Conservation (phyloP, 1,140 invertebrate species). For the Zaprionus taronus region DNA sequence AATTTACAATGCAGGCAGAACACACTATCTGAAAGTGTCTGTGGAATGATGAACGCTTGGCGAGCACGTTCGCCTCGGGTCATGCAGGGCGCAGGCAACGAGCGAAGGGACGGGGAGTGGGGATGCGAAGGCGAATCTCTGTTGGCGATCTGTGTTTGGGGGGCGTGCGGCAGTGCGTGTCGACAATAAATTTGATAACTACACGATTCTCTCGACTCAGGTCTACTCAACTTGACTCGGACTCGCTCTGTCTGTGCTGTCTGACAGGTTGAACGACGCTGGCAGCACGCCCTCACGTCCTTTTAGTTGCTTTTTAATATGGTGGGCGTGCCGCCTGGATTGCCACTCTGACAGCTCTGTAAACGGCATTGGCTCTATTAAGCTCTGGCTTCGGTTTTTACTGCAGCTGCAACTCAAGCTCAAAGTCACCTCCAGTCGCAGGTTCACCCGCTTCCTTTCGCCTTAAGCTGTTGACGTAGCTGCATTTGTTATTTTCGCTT, state of each 20-base stretch:
- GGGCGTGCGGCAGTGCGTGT: conserved; percentile 71
- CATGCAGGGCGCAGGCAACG: neutral
- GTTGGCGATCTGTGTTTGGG: conserved; percentile 32
- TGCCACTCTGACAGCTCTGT: conserved; percentile 72
- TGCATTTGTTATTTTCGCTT: conserved; percentile 54
- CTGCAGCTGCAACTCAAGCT: conserved; percentile 17
- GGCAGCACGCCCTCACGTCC: conserved; percentile 66
- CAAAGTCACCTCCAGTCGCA: conserved; percentile 15
- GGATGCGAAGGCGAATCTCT: conserved; percentile 7
- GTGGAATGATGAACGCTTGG: conserved; percentile 65
- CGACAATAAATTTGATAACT: conserved; percentile 79
- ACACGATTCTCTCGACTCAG: conserved; percentile 45
- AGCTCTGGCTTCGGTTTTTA: conserved; percentile 14
- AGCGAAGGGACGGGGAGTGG: neutral
- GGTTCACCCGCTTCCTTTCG: conserved; percentile 42
- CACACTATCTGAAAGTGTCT: conserved; percentile 56
- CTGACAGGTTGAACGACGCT: conserved; percentile 72
- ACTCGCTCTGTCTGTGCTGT: neutral
- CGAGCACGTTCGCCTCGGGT: conserved; percentile 58
- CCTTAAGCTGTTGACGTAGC: conserved; percentile 51
- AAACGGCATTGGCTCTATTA: conserved; percentile 63
- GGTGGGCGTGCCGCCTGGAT: conserved; percentile 67
- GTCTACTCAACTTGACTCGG: neutral
- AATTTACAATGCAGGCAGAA: conserved; percentile 57
- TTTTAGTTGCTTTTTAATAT: conserved; percentile 77